Percentiles rank a stretch among this genome's conserved stretches.
Conservation (phyloP, 2,113 vertebrate species). For the Mesocricetus auratus region DNA sequence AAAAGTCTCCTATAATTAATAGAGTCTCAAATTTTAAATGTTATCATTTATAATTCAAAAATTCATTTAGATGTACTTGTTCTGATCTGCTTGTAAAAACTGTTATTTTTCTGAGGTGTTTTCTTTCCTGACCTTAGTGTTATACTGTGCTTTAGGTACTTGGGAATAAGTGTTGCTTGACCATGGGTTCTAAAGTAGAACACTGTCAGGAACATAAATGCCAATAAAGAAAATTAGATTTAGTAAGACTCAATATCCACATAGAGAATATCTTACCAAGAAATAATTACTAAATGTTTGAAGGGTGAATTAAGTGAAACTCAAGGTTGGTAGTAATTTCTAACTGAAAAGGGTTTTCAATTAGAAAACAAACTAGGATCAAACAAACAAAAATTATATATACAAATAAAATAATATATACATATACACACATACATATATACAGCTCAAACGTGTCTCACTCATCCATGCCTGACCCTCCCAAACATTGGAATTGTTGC, state of each 20-base stretch:
- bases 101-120: background rate
- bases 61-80: background rate
- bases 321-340: slow-evolving; percentile 29
- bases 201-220: background rate
- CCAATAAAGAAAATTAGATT: slow-evolving; percentile 11
- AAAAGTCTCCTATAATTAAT: slow-evolving; percentile 36
- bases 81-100: slow-evolving; percentile 55
- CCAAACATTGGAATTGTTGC: background rate
- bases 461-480: background rate
- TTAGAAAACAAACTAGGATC: background rate
- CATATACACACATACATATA: background rate
- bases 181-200: slow-evolving; percentile 32
- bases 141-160: background rate
- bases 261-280: background rate
- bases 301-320: background rate
- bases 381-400: background rate
- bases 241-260: no score
- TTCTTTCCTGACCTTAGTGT: background rate
- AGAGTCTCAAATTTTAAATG: background rate
- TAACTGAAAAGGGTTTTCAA: slow-evolving; percentile 5
- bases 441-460: background rate
- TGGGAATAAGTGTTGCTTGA: slow-evolving; percentile 22
- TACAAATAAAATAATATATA: no score
- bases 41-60: slow-evolving; percentile 46
- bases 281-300: background rate